Evolutionary conservation across 2,888 invertebrate species (phyloP), one percentile per base, ranked within the genome.

Genomic region (Coremacera marginata): DNA sequence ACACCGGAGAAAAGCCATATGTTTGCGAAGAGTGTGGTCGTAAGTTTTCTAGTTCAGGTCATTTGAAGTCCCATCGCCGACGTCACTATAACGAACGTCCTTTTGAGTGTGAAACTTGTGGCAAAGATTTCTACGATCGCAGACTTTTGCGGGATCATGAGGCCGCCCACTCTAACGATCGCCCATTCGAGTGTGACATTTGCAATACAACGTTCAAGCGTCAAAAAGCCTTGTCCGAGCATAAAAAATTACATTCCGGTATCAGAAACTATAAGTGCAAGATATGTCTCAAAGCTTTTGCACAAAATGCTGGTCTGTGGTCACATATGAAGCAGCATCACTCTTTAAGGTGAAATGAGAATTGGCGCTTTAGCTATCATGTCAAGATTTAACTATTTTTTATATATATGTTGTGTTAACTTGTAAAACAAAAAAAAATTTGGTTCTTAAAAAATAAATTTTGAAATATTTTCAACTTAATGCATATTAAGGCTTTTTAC

Each of bases 81-180:
- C 90, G 92, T 3, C 93, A 93, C 82, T 93, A 93, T 0, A 93
- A 93, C 1, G 92, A 92, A 83, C 92, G 92, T 77, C 92, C 92
- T 0, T 92, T 91, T 83, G 92, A 92, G 81, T 92, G 92, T 81
- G 92, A 92, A 78, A 91, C 92, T 57, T 92, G 92, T 79, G 91
- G 89, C 22, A 92, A 92, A 90, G 92, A 92, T 31, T 92, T 92
- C 25, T 74, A 37, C 22, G 67, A 67, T 67, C 52, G 55, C 3
- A 91, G 91, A 82, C 91, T 91, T 84, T 82, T 92, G 79, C 90
- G 91, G 0, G 89, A 91, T 0, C 91, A 92, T 81, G 91, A 91
- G 91, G 90, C 91, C 8, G 90, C 91, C 11, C 93, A 93, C 82
- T 93, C 93, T 0, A 93, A 93, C 1, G 92, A 92, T 82, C 92